Percentiles rank a stretch among this genome's conserved stretches.
Evolutionary conservation across 2,888 invertebrate species (phyloP).

Genomic region (Chrysomela aeneicollis): DNA sequence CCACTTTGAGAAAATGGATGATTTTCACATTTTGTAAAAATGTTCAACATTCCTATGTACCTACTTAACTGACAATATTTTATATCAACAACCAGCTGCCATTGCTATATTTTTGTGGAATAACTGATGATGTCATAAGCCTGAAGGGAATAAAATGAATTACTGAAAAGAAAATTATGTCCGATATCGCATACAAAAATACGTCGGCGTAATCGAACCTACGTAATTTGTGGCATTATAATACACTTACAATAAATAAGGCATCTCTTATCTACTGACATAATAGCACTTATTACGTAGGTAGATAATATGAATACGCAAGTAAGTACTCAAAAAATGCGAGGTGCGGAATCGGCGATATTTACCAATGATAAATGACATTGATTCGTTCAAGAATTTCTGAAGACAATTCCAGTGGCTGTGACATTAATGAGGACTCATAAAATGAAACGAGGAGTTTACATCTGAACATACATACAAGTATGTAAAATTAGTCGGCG

Average conservation of each 20-base stretch:
- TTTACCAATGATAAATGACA: neutral
- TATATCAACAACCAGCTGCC: too few relatives aligned
- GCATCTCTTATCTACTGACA: slow-evolving; percentile 16
- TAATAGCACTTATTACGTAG: slow-evolving; percentile 21
- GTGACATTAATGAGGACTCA: too few relatives aligned
- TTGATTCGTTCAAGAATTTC: too few relatives aligned
- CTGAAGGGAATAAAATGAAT: neutral
- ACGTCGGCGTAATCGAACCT: slow-evolving; percentile 6
- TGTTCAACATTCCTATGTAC: too few relatives aligned
- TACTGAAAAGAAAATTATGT: neutral
- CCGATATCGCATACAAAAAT: neutral
- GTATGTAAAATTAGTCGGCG: too few relatives aligned
- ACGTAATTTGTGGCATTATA: slow-evolving; percentile 11
- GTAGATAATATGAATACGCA: slow-evolving; percentile 11
- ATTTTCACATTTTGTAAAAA: too few relatives aligned
- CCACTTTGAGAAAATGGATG: too few relatives aligned
- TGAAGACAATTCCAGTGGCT: too few relatives aligned
- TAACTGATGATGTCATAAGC: neutral
- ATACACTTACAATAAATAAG: slow-evolving; percentile 13
- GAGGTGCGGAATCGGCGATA: neutral
- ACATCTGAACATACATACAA: too few relatives aligned
- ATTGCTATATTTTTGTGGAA: too few relatives aligned
- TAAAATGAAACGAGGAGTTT: too few relatives aligned
- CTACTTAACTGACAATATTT: too few relatives aligned
- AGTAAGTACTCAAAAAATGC: neutral